phyloP scores from a whole-genome alignment of 2,113 vertebrate genomes.

The Eurypyga helias region DNA sequence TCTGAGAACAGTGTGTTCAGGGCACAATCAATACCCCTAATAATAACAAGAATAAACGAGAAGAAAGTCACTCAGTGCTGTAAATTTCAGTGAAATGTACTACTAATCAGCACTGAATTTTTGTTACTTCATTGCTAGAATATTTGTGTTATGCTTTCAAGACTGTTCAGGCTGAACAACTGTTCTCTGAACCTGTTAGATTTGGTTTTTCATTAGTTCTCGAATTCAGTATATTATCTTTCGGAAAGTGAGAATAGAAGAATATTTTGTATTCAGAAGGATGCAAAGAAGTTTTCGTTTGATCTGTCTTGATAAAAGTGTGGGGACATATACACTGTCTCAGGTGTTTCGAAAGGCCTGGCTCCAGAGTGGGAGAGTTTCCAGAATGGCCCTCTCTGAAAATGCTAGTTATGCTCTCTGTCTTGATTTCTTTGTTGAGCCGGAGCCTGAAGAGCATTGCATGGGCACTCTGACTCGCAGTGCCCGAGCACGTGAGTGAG shows the following conservation, averaged over 20 bases:
- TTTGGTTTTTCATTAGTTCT: slow-evolving; percentile 1
- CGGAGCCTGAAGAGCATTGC: neutral
- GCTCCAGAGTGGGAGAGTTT: neutral
- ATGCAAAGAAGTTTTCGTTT: neutral
- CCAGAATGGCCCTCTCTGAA: neutral
- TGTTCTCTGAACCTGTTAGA: neutral
- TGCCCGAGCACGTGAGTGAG: too few species aligned
- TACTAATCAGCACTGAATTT: neutral
- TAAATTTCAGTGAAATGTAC: slow-evolving; percentile 2
- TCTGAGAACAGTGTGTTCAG: slow-evolving; percentile 60
- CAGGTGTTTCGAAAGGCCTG: neutral
- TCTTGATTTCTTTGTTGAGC: neutral
- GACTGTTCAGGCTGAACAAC: neutral
- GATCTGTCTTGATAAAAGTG: neutral
- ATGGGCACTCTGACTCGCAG: rapidly evolving
- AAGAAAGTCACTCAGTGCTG: neutral
- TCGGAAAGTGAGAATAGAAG: neutral
- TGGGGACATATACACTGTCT: neutral
- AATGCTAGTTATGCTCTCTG: neutral
- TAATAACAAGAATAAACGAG: slow-evolving; percentile 60
- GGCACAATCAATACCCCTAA: slow-evolving; percentile 73
- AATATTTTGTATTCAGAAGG: neutral
- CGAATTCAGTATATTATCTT: neutral
- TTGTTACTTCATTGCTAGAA: neutral
- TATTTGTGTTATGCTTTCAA: neutral